Evolutionary conservation across 2,888 invertebrate genomes (phyloP).

Genomic region (Strigamia crassipes): DNA sequence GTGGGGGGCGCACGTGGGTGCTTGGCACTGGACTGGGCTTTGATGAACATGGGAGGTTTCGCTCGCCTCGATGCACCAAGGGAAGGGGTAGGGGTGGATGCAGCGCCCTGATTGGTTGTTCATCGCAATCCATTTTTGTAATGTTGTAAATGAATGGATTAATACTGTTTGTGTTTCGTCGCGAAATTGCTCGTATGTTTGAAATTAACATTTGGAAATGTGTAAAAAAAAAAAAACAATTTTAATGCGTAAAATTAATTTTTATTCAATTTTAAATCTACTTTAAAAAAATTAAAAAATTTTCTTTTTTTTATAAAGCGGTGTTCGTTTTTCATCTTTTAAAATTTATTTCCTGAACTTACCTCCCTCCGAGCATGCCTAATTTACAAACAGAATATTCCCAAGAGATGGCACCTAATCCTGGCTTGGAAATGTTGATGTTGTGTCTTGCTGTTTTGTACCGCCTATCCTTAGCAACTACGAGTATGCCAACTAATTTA

Average conservation of each 20-base stretch:
- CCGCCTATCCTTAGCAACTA: background rate
- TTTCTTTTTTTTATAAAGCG: background rate
- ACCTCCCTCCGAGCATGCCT: background rate
- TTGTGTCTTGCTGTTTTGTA: background rate
- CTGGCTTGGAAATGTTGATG: background rate
- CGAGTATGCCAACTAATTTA: background rate
- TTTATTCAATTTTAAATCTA: background rate
- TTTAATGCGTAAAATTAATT: too few species aligned
- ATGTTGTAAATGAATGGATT: constrained; percentile 12
- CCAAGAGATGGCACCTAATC: constrained; percentile 30
- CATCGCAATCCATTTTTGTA: constrained; percentile 25
- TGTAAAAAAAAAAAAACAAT: too few species aligned
- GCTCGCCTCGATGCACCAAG: constrained; percentile 34
- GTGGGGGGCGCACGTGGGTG: constrained; percentile 38
- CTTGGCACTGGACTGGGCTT: constrained; percentile 42
- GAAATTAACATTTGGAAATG: background rate
- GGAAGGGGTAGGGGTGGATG: constrained; percentile 37
- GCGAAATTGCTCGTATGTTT: background rate
- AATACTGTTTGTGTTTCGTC: background rate
- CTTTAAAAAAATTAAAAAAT: background rate
- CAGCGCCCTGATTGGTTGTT: constrained; percentile 14
- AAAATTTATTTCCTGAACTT: background rate
- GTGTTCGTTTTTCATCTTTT: background rate
- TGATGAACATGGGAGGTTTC: constrained; percentile 40
- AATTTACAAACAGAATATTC: constrained; percentile 18